Percentiles rank a stretch among this genome's conserved stretches.
Evolutionary conservation across 2,113 vertebrate species (phyloP).

Genomic region (Nothobranchius furzeri): DNA sequence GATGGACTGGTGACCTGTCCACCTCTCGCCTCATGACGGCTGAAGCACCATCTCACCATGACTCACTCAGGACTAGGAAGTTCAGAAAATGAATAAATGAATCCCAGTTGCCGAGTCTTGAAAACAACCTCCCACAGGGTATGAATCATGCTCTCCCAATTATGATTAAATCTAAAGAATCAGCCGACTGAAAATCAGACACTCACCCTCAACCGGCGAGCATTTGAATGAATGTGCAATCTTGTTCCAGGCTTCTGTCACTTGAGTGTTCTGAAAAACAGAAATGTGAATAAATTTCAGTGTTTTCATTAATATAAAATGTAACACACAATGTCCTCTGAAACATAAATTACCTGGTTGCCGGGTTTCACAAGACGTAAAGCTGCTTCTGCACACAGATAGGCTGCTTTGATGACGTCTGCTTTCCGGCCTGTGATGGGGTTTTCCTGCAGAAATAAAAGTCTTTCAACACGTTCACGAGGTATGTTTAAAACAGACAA

Average conservation of each 20-base stretch:
- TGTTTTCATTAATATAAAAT: background rate
- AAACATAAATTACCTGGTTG: constrained; percentile 84
- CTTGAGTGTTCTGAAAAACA: constrained; percentile 87
- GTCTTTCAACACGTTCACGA: background rate
- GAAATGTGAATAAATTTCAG: background rate
- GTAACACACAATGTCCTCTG: background rate
- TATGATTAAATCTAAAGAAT: too few species aligned
- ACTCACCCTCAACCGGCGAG: constrained; percentile 92
- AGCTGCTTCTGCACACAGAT: constrained; percentile 94
- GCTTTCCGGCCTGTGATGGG: constrained; percentile 91
- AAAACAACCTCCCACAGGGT: background rate
- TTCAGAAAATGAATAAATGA: background rate
- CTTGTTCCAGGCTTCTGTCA: constrained; percentile 98
- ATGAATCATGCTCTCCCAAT: background rate
- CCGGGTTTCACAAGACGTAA: constrained; percentile 96
- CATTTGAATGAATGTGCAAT: constrained; percentile 97
- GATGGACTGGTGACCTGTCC: too few species aligned
- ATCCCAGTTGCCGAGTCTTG: background rate
- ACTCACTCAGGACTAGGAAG: too few species aligned
- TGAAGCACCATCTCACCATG: too few species aligned
- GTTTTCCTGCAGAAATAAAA: constrained; percentile 79
- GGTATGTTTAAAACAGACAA: background rate
- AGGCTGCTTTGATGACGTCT: constrained; percentile 92
- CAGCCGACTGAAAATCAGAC: background rate
- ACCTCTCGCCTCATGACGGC: too few species aligned